Evolutionary conservation across 2,113 vertebrate species (phyloP), one percentile per base, ranked within the genome.

Genomic region (Amblyornis subalaris): DNA sequence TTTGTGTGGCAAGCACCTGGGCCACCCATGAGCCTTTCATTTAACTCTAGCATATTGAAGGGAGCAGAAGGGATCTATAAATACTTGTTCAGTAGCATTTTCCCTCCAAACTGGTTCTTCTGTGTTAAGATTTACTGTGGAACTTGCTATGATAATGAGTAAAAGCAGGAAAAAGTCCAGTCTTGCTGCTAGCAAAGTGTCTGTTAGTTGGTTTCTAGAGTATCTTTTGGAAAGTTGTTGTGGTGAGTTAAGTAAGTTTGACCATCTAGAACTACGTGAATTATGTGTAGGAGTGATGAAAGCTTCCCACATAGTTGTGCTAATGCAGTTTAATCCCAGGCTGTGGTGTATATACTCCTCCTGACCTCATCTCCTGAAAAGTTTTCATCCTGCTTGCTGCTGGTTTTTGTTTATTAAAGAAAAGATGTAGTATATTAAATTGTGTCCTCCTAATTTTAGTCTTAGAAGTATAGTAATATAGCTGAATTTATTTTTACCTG

Each of bases 111-210:
- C 60, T 77, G 48, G 55, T 93, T 96, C 38, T 25, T 85, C 42
- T 73, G 29, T 6, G 3, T 76, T n/a, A 58, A 79, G 21, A 50
- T 77, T 92, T 72, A 42, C 45, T 70, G 45, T 73, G 50, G 33
- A 88, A 85, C 70, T 94, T 94, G 84, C 57, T 91, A 66, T 75
- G 74, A 44, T 93, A 93, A 54, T 91, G 80, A 79, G 33, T 79
- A 73, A 65, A 86, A 90, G 36, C 36, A 72, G 79, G 69, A 29
- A 85, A 80, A 91, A 61, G n/a, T 69, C 78, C 1, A 1, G 42
- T 83, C 58, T 89, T 87, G 45, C 36, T 89, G 29, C 86, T 92
- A 61, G 76, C n/a, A 38, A 65, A 58, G 19, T 65, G 22, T 42
- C 53, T 44, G 14, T 54, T 74, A 57, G 31, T 75, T 82, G 50